phyloP scores from a whole-genome alignment of 2,113 vertebrate species.

The Porphyrio hochstetteri region DNA sequence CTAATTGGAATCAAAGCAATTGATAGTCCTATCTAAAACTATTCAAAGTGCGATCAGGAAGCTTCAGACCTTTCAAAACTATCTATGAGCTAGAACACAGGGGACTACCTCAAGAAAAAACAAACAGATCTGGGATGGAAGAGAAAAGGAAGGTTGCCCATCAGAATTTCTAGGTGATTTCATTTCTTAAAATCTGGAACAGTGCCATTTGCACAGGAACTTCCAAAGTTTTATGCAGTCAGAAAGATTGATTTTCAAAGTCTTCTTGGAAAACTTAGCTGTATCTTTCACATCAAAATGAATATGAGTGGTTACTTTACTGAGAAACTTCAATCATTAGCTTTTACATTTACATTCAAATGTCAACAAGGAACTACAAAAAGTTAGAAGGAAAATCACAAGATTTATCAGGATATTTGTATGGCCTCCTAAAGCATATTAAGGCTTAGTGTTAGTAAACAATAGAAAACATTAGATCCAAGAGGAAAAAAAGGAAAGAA shows the following conservation, averaged over 20 bases:
- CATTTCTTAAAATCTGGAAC: background rate
- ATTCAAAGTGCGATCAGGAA: background rate
- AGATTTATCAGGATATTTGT: background rate
- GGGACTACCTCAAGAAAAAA: background rate
- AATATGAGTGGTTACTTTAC: background rate
- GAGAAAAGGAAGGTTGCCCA: background rate
- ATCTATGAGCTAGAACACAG: background rate
- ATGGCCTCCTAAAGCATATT: background rate
- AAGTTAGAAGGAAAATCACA: background rate
- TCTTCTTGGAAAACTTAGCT: background rate
- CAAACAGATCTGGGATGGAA: background rate
- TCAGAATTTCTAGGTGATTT: background rate
- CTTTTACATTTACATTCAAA: background rate
- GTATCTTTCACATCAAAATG: background rate
- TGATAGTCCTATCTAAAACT: background rate
- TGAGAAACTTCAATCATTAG: background rate
- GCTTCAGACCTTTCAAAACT: background rate
- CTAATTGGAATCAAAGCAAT: background rate
- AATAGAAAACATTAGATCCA: background rate
- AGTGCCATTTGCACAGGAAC: background rate
- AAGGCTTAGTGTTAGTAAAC: background rate
- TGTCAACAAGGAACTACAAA: background rate
- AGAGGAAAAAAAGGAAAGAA: background rate
- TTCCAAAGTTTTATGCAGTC: background rate
- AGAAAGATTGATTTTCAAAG: background rate